Evolutionary conservation across 2,113 vertebrate species (phyloP).

Genomic region (Oenanthe melanoleuca): DNA sequence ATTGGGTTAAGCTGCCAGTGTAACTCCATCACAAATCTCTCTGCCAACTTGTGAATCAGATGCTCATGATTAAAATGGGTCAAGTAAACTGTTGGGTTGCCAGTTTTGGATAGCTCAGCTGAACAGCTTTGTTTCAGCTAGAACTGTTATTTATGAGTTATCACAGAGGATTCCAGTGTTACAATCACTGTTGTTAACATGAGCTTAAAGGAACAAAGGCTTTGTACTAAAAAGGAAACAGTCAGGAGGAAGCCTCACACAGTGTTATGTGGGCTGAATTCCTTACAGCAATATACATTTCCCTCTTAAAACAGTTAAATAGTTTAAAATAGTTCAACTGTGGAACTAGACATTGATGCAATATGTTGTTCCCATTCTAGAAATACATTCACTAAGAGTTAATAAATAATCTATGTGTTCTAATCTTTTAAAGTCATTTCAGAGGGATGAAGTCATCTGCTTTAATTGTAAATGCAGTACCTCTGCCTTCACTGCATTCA

Average conservation of each 20-base stretch:
- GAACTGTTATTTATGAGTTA: not conserved
- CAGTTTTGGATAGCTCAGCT: not conserved
- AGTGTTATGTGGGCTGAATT: not conserved
- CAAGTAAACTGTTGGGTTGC: not conserved
- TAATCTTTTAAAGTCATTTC: conserved; percentile 80
- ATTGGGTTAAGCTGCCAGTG: conserved; percentile 56
- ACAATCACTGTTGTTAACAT: not conserved
- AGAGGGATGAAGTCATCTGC: conserved; percentile 71
- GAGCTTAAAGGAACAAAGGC: conserved; percentile 34
- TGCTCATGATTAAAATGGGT: not conserved
- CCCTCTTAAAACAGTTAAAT: conserved; percentile 35
- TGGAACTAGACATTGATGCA: conserved; percentile 74
- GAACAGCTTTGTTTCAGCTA: not conserved
- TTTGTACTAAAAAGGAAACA: conserved; percentile 46
- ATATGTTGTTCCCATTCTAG: conserved; percentile 76
- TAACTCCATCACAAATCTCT: conserved; percentile 7
- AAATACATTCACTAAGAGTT: conserved; percentile 72
- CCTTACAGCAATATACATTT: not conserved
- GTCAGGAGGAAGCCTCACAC: not conserved
- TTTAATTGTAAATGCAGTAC: conserved; percentile 66
- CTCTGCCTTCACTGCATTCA: conserved; percentile 55
- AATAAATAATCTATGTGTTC: conserved; percentile 80
- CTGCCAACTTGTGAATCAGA: conserved; percentile 11
- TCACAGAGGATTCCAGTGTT: not conserved
- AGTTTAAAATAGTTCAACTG: conserved; percentile 68